phyloP scores from a whole-genome alignment of 2,888 invertebrate genomes.

The Diabrotica balteata region DNA sequence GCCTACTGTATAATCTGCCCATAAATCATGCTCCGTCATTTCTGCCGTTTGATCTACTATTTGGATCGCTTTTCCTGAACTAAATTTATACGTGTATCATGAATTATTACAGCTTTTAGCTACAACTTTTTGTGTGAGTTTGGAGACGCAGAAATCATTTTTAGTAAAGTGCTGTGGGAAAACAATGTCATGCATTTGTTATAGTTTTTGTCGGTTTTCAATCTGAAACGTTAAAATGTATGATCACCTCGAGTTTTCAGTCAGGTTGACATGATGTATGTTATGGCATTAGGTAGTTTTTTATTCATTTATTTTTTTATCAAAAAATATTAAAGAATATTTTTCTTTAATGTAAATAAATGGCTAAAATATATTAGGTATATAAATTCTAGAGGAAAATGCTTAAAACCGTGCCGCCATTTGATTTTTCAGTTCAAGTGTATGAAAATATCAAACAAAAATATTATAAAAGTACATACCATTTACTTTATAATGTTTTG shows the following conservation, averaged over 20 bases:
- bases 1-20: constrained; percentile 49
- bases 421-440: too few species aligned
- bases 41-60: constrained; percentile 47
- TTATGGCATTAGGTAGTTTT: too few species aligned
- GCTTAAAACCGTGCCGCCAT: too few species aligned
- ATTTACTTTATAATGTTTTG: too few species aligned
- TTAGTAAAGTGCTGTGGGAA: constrained; percentile 31
- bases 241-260: constrained; percentile 15
- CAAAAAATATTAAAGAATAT: too few species aligned
- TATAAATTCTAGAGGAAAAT: too few species aligned
- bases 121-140: constrained; percentile 31
- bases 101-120: constrained; percentile 42
- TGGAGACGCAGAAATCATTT: constrained; percentile 32
- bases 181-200: constrained; percentile 36
- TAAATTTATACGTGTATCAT: constrained; percentile 45
- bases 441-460: too few species aligned
- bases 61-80: constrained; percentile 44
- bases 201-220: constrained; percentile 22
- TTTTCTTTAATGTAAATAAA: too few species aligned
- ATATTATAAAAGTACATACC: too few species aligned
- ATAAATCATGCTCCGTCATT: constrained; percentile 51
- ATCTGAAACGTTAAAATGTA: constrained; percentile 17
- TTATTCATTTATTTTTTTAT: too few species aligned
- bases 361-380: too few species aligned
- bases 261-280: constrained; percentile 17